phyloP scores from a whole-genome alignment of 2,888 invertebrate genomes.

The Drosophila robusta region DNA sequence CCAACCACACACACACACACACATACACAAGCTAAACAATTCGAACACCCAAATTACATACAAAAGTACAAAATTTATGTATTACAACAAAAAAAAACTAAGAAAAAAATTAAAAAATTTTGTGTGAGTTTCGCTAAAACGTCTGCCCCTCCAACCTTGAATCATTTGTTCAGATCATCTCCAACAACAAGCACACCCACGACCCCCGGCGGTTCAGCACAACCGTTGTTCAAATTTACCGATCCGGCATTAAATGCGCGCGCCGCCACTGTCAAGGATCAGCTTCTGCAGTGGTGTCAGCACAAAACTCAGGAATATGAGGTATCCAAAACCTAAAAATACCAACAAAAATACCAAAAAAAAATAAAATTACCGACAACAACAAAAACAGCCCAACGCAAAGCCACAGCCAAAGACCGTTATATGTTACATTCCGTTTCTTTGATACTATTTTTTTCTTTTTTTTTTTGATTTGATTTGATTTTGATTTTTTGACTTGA shows the following conservation, averaged over 20 bases:
- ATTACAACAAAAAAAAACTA: constrained; percentile 21
- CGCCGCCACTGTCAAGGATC: constrained; percentile 98
- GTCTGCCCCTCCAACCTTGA: constrained; percentile 77
- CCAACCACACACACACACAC: constrained; percentile 20
- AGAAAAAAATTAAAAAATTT: constrained; percentile 19
- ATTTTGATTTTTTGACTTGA: constrained; percentile 26
- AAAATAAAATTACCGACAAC: constrained; percentile 15
- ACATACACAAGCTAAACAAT: constrained; percentile 38
- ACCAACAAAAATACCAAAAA: constrained; percentile 31
- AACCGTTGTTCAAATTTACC: constrained; percentile 95
- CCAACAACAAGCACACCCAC: constrained; percentile 88
- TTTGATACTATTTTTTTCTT: constrained; percentile 6
- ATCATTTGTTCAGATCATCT: constrained; percentile 89
- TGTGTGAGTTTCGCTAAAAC: constrained; percentile 84
- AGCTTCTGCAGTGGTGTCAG: constrained; percentile 98
- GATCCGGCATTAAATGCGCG: constrained; percentile 95
- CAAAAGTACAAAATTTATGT: constrained; percentile 43
- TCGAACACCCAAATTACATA: constrained; percentile 43
- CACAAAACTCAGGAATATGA: constrained; percentile 98
- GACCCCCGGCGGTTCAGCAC: constrained; percentile 86
- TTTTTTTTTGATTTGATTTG: constrained; percentile 2
- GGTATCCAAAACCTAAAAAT: constrained; percentile 87
- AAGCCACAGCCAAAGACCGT: constrained; percentile 54
- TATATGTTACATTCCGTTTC: constrained; percentile 35
- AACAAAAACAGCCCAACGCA: constrained; percentile 40